phyloP scores from a whole-genome alignment of 2,888 invertebrate species.

The Drosophila kuntzei region DNA sequence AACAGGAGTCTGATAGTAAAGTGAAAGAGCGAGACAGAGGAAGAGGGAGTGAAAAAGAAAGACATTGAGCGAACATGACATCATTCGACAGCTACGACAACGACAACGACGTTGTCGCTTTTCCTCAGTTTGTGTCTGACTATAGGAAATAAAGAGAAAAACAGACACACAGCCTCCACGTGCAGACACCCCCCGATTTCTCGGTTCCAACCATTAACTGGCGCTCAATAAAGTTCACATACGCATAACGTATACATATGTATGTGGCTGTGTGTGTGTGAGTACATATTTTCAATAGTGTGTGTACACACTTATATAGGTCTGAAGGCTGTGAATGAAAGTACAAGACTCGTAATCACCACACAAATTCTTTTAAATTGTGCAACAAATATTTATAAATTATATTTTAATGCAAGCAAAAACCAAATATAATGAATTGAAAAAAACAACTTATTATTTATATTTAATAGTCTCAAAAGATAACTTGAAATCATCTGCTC shows the following conservation, averaged over 20 bases:
- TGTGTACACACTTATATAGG: constrained; percentile 12
- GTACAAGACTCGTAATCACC: constrained; percentile 46
- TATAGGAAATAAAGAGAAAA: constrained; percentile 17
- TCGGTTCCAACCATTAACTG: constrained; percentile 22
- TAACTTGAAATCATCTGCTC: background rate
- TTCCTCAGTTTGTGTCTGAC: constrained; percentile 53
- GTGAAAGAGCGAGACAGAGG: constrained; percentile 1
- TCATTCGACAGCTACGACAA: constrained; percentile 72
- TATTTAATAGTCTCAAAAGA: background rate
- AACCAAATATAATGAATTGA: background rate
- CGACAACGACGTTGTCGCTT: constrained; percentile 56
- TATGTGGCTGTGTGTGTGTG: constrained; percentile 4
- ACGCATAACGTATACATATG: constrained; percentile 14
- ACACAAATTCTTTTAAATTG: constrained; percentile 7
- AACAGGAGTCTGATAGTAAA: constrained; percentile 14
- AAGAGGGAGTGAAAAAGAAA: constrained; percentile 12
- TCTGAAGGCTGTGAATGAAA: constrained; percentile 14
- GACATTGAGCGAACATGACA: constrained; percentile 67
- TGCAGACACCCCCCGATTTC: constrained; percentile 21
- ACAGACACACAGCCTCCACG: constrained; percentile 1
- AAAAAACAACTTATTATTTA: background rate
- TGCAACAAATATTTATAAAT: constrained; percentile 3
- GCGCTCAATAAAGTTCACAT: constrained; percentile 31
- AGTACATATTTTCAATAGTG: constrained; percentile 57
- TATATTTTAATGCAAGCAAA: background rate